A percentile compares a stretch with the other conserved stretches of the same genome.
These are phyloP conservation scores for Lanius collurio DNA, from an alignment of 2,113 vertebrate species.

Conservation along the genomic window DNA sequence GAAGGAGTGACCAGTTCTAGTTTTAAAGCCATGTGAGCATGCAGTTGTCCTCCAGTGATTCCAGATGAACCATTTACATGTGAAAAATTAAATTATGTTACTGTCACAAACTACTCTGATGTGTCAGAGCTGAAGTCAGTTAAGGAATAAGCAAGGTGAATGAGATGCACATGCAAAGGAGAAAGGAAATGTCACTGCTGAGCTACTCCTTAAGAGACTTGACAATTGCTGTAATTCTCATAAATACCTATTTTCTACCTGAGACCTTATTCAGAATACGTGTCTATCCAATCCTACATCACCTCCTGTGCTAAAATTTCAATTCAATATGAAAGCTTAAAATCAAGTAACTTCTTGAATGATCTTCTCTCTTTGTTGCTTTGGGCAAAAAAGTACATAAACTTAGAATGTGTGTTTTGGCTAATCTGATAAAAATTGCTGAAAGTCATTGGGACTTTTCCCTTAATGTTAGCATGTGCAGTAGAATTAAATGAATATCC, in stretches of 20 bases:
- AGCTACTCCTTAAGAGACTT: not conserved
- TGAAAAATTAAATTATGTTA: not conserved
- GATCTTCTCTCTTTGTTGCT: not conserved
- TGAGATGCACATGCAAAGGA: not conserved
- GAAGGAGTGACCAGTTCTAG: not conserved
- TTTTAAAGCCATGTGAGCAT: not conserved
- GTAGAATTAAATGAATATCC: not conserved
- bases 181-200: not conserved
- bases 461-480: not conserved
- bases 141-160: not conserved
- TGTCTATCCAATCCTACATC: not conserved
- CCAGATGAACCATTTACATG: not conserved
- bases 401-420: accelerated
- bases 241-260: not conserved
- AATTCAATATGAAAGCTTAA: not conserved
- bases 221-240: not conserved
- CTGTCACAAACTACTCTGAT: not conserved
- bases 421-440: not conserved
- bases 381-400: not conserved
- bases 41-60: not conserved
- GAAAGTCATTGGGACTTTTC: not conserved
- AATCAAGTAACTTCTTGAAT: not conserved
- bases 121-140: not conserved
- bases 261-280: not conserved
- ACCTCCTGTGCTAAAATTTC: not conserved